Evolutionary conservation across 2,113 vertebrate genomes (phyloP), one percentile per base, ranked within the genome.

Genomic region (Copsychus sechellarum): DNA sequence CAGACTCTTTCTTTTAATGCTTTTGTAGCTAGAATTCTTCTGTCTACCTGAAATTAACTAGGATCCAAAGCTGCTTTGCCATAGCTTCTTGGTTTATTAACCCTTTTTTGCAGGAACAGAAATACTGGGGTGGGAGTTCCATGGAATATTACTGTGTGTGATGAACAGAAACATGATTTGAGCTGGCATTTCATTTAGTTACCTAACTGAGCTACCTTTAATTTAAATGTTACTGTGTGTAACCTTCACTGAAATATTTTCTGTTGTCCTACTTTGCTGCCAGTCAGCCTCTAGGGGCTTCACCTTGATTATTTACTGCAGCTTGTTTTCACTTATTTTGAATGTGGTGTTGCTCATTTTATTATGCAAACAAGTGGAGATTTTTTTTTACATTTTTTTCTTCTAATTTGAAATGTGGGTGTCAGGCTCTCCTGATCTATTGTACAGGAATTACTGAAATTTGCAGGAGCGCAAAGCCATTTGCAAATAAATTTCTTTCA

Each of bases 381-480:
- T 36, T 24, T 34, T 23, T 28, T 33, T 65, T 26, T 25, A 8
- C 19, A 19, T 4, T 47, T 70, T 64, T 29, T 24, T 6, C 62
- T 33, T 33, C 66, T 69, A n/a, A 22, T 56, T 50, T 86, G 38
- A 64, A 47, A 69, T 33, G 17, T 88, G 22, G 5, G 4, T 80
- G 34, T 94, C 19, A 36, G 64, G 26, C 45, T 81, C 45, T 94
- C 45, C 57, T 60, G 40, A 53, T 76, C 33, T 58, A 1, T 53
- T 40, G 19, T 47, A 47, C 51, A 96, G 96, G 90, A 97, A 93
- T 96, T 94, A 85, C 90, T 96, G 82, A 95, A 33, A 96, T 95
- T 95, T 91, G n/a, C 42, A 78, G 61, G 43, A 88, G n/a, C 31
- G 81, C 62, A 96, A 87, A 97, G 62, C 66, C 26, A 9, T 69